Evolutionary conservation across 2,888 invertebrate genomes (phyloP).

Genomic region (Entomobrya multifasciata): DNA sequence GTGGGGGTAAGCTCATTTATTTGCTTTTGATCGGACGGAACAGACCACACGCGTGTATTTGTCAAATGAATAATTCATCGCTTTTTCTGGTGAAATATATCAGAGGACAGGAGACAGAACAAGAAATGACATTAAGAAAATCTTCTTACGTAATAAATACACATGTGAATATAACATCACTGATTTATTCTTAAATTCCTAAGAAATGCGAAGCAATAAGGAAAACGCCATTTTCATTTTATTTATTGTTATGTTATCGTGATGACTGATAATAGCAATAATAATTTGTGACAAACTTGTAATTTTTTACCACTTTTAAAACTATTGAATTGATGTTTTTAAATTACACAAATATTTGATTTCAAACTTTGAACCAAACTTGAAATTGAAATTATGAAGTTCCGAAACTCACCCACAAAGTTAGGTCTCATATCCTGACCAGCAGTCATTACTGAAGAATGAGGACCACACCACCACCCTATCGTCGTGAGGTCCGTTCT

Average conservation of each 20-base stretch:
- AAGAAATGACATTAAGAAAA: neutral
- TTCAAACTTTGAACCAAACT: neutral
- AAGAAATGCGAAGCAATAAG: neutral
- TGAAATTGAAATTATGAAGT: neutral
- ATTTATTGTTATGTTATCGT: neutral
- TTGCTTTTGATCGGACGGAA: constrained; percentile 79
- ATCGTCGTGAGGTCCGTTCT: constrained; percentile 40
- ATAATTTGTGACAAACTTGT: constrained; percentile 53
- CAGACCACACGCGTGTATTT: constrained; percentile 80
- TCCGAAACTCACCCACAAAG: neutral
- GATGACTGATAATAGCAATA: constrained; percentile 46
- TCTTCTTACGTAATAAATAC: neutral
- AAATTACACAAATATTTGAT: constrained; percentile 5
- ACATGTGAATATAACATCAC: constrained; percentile 9
- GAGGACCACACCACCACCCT: constrained; percentile 20
- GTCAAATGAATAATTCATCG: constrained; percentile 80
- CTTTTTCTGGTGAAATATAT: constrained; percentile 56
- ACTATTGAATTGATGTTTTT: neutral
- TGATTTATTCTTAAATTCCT: too few species aligned
- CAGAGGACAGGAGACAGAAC: constrained; percentile 57
- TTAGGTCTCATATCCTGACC: neutral
- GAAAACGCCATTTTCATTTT: constrained; percentile 26
- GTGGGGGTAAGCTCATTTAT: constrained; percentile 77
- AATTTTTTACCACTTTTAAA: constrained; percentile 56
- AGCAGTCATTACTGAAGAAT: too few species aligned